phyloP scores from a whole-genome alignment of 2,888 invertebrate species.

The Melieria crassipennis region DNA sequence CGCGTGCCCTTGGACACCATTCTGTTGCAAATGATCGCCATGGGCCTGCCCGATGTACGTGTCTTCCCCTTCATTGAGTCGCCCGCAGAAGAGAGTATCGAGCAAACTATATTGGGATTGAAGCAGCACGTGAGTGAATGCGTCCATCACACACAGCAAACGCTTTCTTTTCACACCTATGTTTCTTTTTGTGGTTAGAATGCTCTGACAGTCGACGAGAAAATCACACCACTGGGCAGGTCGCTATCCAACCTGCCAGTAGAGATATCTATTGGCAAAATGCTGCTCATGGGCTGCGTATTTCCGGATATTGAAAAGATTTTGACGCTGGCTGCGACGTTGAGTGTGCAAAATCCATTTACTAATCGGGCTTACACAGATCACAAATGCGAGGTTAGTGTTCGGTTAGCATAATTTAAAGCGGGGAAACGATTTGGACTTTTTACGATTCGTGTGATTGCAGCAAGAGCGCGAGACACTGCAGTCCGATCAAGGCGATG shows the following conservation, averaged over 20 bases:
- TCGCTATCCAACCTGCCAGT: constrained; percentile 91
- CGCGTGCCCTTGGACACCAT: constrained; percentile 93
- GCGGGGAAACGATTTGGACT: neutral
- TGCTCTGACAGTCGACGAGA: constrained; percentile 81
- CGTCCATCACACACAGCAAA: neutral
- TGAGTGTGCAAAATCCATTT: constrained; percentile 94
- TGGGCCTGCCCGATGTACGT: constrained; percentile 91
- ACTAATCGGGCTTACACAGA: constrained; percentile 90
- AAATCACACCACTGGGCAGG: constrained; percentile 85
- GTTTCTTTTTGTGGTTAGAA: constrained; percentile 67
- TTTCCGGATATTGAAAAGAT: constrained; percentile 90
- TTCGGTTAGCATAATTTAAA: neutral
- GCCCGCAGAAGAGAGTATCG: constrained; percentile 85
- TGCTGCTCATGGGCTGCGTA: constrained; percentile 90
- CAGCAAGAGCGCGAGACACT: constrained; percentile 79
- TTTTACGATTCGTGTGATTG: constrained; percentile 38
- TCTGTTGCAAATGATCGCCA: constrained; percentile 89
- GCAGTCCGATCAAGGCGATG: constrained; percentile 96
- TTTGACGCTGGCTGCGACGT: constrained; percentile 86
- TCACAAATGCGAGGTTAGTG: constrained; percentile 78
- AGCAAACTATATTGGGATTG: constrained; percentile 84
- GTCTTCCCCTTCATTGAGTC: constrained; percentile 95
- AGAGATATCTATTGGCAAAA: constrained; percentile 94
- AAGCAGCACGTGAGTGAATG: constrained; percentile 77
- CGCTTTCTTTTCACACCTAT: too few species aligned